phyloP scores from a whole-genome alignment of 2,797 vertebrate species.

The Acipenser ruthenus region DNA sequence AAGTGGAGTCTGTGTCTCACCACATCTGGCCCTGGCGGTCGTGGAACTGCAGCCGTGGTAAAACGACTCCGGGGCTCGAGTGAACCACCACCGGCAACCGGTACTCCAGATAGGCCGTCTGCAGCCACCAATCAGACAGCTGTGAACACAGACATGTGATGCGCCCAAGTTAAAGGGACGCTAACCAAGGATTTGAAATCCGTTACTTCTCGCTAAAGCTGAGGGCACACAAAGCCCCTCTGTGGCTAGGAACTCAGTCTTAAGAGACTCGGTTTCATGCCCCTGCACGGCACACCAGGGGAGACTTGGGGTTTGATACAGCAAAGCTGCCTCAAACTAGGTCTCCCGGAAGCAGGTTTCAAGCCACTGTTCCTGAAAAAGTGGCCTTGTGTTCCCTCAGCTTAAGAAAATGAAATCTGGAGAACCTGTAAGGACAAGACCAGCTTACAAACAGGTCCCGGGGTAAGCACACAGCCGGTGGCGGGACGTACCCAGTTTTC shows the following conservation, averaged over 20 bases:
- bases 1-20: constrained; percentile 35
- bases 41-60: constrained; percentile 85
- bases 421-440: not conserved
- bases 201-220: too few relatives aligned
- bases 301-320: not conserved
- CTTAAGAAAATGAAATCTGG: not conserved
- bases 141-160: constrained; percentile 35
- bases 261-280: too few relatives aligned
- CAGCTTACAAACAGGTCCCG: too few relatives aligned
- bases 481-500: constrained; percentile 83
- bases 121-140: constrained; percentile 97
- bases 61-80: constrained; percentile 82
- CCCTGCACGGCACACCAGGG: not conserved
- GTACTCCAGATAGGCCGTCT: constrained; percentile 87
- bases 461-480: too few relatives aligned
- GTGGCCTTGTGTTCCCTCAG: not conserved
- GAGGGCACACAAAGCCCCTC: too few relatives aligned
- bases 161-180: too few relatives aligned
- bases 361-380: too few relatives aligned
- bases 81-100: constrained; percentile 86
- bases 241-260: not conserved
- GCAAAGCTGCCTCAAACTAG: too few relatives aligned
- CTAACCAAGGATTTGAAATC: too few relatives aligned
- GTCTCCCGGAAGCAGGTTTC: too few relatives aligned
- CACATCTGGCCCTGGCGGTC: constrained; percentile 94